These are phyloP conservation scores for Rhyacophila brunnea DNA, from an alignment of 1,140 invertebrate genomes.

Conservation along the genomic window DNA sequence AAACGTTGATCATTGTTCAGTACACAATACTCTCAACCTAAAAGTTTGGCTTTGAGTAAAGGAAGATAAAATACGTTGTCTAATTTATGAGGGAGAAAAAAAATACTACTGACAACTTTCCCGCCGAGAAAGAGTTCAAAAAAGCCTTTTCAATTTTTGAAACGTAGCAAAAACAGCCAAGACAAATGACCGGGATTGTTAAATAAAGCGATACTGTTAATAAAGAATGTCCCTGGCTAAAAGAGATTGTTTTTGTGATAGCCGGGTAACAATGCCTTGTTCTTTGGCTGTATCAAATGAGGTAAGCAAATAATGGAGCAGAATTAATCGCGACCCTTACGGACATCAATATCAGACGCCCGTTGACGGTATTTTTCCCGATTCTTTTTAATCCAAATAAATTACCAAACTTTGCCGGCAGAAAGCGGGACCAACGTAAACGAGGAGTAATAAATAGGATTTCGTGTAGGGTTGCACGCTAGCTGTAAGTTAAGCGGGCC, in stretches of 20 bases:
- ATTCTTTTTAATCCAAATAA: slow-evolving; percentile 33
- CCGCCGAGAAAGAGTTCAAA: no score
- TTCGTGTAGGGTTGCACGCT: slow-evolving; percentile 45
- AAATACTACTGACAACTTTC: no score
- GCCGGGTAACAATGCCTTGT: not conserved
- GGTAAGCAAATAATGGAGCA: slow-evolving; percentile 13
- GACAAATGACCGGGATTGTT: no score
- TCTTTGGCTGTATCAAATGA: slow-evolving; percentile 6
- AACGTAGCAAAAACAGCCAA: no score
- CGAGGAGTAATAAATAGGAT: slow-evolving; percentile 25
- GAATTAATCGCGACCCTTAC: slow-evolving; percentile 19
- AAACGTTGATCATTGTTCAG: no score
- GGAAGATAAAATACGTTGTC: no score
- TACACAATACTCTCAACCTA: no score
- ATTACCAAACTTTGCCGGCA: slow-evolving; percentile 25
- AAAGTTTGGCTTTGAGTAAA: no score
- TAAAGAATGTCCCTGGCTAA: slow-evolving; percentile 5
- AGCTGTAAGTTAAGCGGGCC: no score
- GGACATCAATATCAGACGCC: slow-evolving; percentile 22
- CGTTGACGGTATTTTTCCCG: slow-evolving; percentile 21
- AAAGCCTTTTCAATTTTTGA: no score
- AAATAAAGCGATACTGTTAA: slow-evolving; percentile 6
- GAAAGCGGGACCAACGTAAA: slow-evolving; percentile 5
- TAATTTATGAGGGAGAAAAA: no score
- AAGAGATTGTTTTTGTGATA: slow-evolving; percentile 1